Percentiles rank a stretch among this genome's conserved stretches.
phyloP scores from a whole-genome alignment of 2,888 invertebrate species.

The Phania funesta region DNA sequence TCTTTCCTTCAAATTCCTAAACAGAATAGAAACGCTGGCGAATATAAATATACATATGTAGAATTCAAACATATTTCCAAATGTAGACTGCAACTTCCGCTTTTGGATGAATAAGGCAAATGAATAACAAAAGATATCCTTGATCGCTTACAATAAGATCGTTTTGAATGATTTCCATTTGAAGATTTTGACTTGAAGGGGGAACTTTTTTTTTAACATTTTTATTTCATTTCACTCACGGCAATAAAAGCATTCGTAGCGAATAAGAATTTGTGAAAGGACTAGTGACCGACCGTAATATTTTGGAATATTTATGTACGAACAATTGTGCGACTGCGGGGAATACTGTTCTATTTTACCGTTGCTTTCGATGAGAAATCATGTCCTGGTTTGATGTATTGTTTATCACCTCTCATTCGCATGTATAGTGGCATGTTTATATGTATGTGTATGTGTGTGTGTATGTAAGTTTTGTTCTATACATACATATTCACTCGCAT shows the following conservation, averaged over 20 bases:
- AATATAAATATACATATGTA: neutral
- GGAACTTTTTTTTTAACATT: slow-evolving; percentile 33
- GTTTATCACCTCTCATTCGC: slow-evolving; percentile 18
- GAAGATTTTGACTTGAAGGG: slow-evolving; percentile 61
- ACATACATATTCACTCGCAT: neutral
- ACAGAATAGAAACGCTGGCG: slow-evolving; percentile 10
- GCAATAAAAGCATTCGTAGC: slow-evolving; percentile 1
- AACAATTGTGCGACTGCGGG: neutral
- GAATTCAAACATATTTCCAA: neutral
- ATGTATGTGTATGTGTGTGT: neutral
- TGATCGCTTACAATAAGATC: slow-evolving; percentile 66
- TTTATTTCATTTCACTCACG: slow-evolving; percentile 1
- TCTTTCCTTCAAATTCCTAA: slow-evolving; percentile 5
- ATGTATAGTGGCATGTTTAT: neutral
- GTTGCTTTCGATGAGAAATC: slow-evolving; percentile 55
- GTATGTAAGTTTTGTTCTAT: neutral
- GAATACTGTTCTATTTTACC: slow-evolving; percentile 47
- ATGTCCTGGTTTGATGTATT: slow-evolving; percentile 54
- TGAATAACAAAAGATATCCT: slow-evolving; percentile 69
- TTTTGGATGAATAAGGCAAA: slow-evolving; percentile 52
- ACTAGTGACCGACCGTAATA: slow-evolving; percentile 62
- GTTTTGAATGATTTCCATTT: slow-evolving; percentile 65
- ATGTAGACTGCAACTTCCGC: slow-evolving; percentile 70
- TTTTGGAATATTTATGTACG: too few relatives aligned
- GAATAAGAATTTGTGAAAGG: slow-evolving; percentile 21